Conservation (phyloP, 2,888 invertebrate genomes). For the Marronus borbonicus region DNA sequence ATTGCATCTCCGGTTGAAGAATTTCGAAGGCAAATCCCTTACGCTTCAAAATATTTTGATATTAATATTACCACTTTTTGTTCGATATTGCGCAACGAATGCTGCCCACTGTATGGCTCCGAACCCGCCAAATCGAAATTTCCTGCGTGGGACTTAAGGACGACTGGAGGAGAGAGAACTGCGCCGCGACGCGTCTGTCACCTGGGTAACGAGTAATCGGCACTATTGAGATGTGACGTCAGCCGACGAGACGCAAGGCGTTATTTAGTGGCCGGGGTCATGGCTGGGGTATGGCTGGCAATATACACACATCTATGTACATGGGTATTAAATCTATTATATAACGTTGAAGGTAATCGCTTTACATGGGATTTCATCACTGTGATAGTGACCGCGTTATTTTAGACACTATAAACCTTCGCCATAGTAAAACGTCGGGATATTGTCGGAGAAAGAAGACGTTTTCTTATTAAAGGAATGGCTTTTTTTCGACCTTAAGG, state of each 20-base stretch:
- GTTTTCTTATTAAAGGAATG: not conserved
- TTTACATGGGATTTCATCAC: no score
- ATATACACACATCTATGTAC: not conserved
- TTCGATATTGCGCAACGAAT: no score
- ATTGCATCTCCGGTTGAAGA: no score
- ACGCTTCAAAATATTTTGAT: no score
- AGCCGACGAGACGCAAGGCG: slow-evolving; percentile 55
- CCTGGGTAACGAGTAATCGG: slow-evolving; percentile 36
- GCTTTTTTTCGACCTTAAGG: not conserved
- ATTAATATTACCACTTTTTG: no score
- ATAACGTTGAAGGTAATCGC: no score
- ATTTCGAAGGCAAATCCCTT: no score
- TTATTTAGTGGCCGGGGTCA: slow-evolving; percentile 57
- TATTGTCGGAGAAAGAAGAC: not conserved
- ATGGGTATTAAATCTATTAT: no score
- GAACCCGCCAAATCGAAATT: not conserved
- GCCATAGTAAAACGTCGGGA: not conserved
- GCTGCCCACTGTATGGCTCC: no score
- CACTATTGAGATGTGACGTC: slow-evolving; percentile 50
- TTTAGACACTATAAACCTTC: no score
- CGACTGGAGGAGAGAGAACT: slow-evolving; percentile 25
- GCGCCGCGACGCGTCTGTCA: slow-evolving; percentile 42
- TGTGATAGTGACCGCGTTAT: no score
- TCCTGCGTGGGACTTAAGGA: slow-evolving; percentile 34
- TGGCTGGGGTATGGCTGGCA: slow-evolving; percentile 48